phyloP scores from a whole-genome alignment of 1,140 invertebrate species.

The Drosophila hydei region DNA sequence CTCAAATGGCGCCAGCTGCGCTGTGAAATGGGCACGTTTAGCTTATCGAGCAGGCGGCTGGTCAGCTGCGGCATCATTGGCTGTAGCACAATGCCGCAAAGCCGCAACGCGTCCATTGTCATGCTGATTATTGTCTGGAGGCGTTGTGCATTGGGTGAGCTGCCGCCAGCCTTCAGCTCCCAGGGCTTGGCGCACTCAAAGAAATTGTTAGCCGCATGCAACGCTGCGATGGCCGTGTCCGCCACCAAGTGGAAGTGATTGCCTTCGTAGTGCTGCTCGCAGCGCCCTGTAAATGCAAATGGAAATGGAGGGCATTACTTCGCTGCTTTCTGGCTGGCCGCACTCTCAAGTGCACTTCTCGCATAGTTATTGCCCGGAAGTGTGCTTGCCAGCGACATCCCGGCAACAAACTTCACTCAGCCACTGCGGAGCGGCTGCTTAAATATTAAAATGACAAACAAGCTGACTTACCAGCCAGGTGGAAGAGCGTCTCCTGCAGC shows the following conservation, averaged over 20 bases:
- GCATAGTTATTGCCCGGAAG: constrained; percentile 63
- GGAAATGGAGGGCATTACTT: constrained; percentile 45
- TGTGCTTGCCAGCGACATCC: constrained; percentile 32
- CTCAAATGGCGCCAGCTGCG: constrained; percentile 85
- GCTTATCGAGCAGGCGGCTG: constrained; percentile 87
- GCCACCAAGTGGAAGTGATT: constrained; percentile 94
- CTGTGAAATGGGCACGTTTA: constrained; percentile 85
- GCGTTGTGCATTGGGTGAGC: constrained; percentile 75
- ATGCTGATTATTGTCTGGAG: constrained; percentile 91
- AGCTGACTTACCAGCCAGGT: constrained; percentile 85
- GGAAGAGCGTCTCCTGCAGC: constrained; percentile 85
- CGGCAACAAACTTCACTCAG: constrained; percentile 21
- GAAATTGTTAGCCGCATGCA: constrained; percentile 93
- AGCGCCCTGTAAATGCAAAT: constrained; percentile 84
- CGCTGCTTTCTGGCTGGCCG: constrained; percentile 52
- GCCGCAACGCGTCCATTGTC: constrained; percentile 92
- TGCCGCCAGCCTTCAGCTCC: constrained; percentile 88
- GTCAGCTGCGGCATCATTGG: constrained; percentile 93
- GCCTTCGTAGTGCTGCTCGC: constrained; percentile 88
- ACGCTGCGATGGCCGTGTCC: constrained; percentile 89
- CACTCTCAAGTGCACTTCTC: constrained; percentile 60
- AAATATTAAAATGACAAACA: constrained; percentile 76
- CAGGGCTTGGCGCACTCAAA: constrained; percentile 94
- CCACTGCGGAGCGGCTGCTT: constrained; percentile 56
- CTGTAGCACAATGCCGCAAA: constrained; percentile 90